Percentiles rank a stretch among this genome's conserved stretches.
phyloP scores from a whole-genome alignment of 2,888 invertebrate genomes.

The Tetrapedia diversipes region DNA sequence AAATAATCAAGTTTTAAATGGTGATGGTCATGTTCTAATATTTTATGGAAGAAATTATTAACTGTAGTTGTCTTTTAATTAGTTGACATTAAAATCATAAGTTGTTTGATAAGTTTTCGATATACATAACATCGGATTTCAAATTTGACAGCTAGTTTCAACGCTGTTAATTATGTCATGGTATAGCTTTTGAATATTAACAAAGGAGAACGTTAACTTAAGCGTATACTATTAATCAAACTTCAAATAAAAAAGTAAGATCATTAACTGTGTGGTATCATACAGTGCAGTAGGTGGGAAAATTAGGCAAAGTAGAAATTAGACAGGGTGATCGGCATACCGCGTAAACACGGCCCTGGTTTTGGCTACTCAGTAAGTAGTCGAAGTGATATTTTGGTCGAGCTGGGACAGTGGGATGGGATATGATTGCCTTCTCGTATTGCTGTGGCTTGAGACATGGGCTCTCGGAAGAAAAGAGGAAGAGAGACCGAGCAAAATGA shows the following conservation, averaged over 20 bases:
- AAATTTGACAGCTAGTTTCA: background rate
- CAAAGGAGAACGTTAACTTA: too few species aligned
- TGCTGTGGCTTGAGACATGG: conserved; percentile 57
- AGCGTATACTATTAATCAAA: too few species aligned
- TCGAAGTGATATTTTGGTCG: conserved; percentile 75
- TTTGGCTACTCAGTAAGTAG: conserved; percentile 63
- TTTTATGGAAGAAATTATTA: too few species aligned
- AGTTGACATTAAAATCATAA: background rate
- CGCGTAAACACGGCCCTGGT: conserved; percentile 58
- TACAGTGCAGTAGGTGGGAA: background rate
- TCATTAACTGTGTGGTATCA: background rate
- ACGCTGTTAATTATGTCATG: background rate
- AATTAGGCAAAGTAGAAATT: background rate
- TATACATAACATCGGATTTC: background rate
- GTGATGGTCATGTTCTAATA: background rate
- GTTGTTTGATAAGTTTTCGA: background rate
- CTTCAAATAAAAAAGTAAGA: background rate
- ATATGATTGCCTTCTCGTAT: conserved; percentile 66
- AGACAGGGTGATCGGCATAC: conserved; percentile 19
- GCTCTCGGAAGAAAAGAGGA: conserved; percentile 58
- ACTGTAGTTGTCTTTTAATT: background rate
- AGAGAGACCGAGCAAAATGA: conserved; percentile 61
- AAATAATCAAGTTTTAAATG: too few species aligned
- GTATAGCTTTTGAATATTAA: background rate
- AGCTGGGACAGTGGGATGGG: conserved; percentile 68